Conservation (phyloP, 2,113 vertebrate genomes). For the Cariama cristata region DNA sequence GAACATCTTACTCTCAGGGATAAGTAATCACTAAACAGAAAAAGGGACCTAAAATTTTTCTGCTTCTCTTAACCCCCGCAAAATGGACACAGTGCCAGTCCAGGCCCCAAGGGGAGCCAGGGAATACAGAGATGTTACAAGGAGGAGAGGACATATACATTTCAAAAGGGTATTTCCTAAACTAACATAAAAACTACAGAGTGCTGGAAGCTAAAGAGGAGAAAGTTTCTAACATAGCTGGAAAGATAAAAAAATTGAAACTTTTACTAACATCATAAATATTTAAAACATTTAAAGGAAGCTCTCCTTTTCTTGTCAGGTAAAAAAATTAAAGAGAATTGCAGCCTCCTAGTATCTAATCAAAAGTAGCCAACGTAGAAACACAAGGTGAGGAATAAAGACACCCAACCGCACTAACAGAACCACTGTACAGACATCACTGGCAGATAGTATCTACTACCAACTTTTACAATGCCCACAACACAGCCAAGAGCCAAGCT, state of each 20-base stretch:
- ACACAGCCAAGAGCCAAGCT: background rate
- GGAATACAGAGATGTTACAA: no score
- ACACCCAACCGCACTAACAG: background rate
- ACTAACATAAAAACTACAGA: background rate
- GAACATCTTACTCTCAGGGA: background rate
- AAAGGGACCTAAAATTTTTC: background rate
- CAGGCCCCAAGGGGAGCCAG: background rate
- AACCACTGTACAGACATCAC: fast-evolving
- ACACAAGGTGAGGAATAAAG: background rate
- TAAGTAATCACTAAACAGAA: background rate
- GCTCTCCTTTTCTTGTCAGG: background rate
- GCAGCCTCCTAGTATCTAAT: background rate
- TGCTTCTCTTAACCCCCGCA: background rate
- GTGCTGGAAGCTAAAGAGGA: background rate
- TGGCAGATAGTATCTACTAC: background rate
- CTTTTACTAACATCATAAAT: background rate
- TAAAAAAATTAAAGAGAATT: background rate
- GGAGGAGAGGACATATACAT: fast-evolving
- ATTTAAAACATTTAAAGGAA: background rate
- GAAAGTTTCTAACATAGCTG: background rate
- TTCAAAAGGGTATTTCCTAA: background rate
- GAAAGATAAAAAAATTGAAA: background rate
- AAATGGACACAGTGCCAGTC: fast-evolving
- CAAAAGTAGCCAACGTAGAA: fast-evolving
- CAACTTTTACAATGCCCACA: background rate